phyloP scores from a whole-genome alignment of 92 coral and sea anemone genomes.

The Parazoanthus atlanticus region DNA sequence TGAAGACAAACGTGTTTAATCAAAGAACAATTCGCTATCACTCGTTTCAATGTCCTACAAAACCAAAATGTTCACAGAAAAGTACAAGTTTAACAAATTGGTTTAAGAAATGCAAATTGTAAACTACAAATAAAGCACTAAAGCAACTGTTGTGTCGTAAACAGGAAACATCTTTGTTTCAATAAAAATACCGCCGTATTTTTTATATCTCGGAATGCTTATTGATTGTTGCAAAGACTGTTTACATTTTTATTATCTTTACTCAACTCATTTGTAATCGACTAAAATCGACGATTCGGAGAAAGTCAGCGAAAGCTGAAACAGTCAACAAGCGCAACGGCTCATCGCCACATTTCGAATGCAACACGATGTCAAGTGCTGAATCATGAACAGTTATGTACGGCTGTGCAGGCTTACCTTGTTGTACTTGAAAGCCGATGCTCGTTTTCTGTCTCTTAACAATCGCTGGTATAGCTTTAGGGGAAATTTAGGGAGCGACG shows the following conservation, averaged over 20 bases:
- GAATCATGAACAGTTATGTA: neutral
- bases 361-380: neutral
- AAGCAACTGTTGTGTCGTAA: neutral
- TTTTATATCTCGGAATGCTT: neutral
- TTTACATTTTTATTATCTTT: neutral
- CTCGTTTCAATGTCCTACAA: neutral
- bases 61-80: neutral
- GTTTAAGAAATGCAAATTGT: neutral
- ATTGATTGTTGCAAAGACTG: neutral
- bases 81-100: neutral
- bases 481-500: conserved; percentile 22
- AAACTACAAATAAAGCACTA: neutral
- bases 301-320: neutral
- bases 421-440: conserved; percentile 25
- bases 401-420: conserved; percentile 19
- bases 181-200: neutral
- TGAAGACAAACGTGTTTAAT: neutral
- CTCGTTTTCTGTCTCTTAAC: conserved; percentile 26
- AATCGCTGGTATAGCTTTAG: conserved; percentile 17
- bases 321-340: neutral
- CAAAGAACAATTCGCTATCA: neutral
- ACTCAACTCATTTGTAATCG: neutral
- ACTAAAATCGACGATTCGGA: neutral
- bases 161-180: conserved; percentile 35
- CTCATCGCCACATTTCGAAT: neutral